Evolutionary conservation across 1,140 invertebrate genomes (phyloP), one percentile per base, ranked within the genome.

Genomic region (Palaemon carinicauda): DNA sequence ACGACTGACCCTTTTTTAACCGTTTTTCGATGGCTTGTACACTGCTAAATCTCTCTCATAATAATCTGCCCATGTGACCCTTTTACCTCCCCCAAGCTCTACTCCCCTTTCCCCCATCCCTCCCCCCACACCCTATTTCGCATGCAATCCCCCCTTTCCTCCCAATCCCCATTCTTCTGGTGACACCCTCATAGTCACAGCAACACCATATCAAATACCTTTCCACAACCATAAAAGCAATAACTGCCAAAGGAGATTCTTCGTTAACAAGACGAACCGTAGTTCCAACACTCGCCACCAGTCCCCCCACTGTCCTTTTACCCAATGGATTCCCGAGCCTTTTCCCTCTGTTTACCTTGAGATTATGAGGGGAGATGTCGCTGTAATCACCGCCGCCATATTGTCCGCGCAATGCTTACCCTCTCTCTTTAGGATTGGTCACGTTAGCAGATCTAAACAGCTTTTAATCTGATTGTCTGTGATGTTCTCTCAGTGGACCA

Each of bases 351-450:
- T 86, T 86, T 86, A 86, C 84, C 84, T 86, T 86, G 77, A 86
- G 84, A 86, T 86, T 86, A 86, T 86, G 84, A 86, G 84, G 84
- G 84, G 84, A 86, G 84, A 86, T 86, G 84, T 77, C 77, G 77
- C 77, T 86, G 84, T 86, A 86, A 86, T 86, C 84, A 86, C 84
- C 77, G 27, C 65, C 77, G 84, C 84, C 84, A 86, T 86, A 86
- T 86, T 86, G 84, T 86, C 84, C 84, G 17, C 77, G 50, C 84
- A 69, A 80, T 86, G 84, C 77, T 86, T 73, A 80, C 84, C 77
- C 84, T 86, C 84, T 80, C 65, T 74, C 84, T 74, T 75, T 80
- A 15, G 77, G 54, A 74, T 74, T 80, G 84, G 78, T 80, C 84
- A 86, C 84, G 84, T 86, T 56, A 41, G 29, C 50, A 14, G 52